Percentiles rank a stretch among this genome's conserved stretches.
Evolutionary conservation across 23 tunicate genomes (phyloP).

Genomic region (Phallusia fumigata): DNA sequence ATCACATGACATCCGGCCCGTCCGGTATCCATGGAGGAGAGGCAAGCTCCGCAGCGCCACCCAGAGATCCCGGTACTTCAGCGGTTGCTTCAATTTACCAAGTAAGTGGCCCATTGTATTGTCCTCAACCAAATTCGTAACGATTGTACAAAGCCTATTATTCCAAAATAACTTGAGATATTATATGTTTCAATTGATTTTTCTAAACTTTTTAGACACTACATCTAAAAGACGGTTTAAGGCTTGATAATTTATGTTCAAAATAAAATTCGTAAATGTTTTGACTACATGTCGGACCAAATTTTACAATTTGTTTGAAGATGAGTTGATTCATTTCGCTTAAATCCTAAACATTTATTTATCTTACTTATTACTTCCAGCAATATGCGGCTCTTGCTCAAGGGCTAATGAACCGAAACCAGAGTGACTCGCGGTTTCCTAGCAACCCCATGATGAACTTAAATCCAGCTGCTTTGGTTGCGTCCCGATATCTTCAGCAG

Average conservation of each 20-base stretch:
- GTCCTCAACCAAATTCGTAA: too few relatives aligned
- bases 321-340: too few relatives aligned
- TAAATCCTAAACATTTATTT: too few relatives aligned
- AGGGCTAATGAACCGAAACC: constrained; percentile 20
- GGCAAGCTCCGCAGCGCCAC: background rate
- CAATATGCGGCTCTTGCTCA: constrained; percentile 49
- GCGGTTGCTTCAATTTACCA: constrained; percentile 41
- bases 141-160: too few relatives aligned
- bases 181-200: too few relatives aligned
- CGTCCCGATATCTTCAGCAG: constrained; percentile 31
- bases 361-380: background rate
- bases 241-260: too few relatives aligned
- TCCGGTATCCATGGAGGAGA: background rate
- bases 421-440: background rate
- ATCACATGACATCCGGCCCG: constrained; percentile 1
- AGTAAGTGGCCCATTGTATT: constrained; percentile 26
- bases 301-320: too few relatives aligned
- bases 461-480: constrained; percentile 22
- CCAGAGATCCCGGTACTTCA: constrained; percentile 19
- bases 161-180: too few relatives aligned
- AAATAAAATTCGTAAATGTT: too few relatives aligned
- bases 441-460: constrained; percentile 17
- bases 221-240: too few relatives aligned
- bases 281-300: too few relatives aligned
- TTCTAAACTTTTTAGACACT: too few relatives aligned